Base-by-base conservation (phyloP, 2,888 invertebrate genomes). In the Harmothoe impar region DNA sequence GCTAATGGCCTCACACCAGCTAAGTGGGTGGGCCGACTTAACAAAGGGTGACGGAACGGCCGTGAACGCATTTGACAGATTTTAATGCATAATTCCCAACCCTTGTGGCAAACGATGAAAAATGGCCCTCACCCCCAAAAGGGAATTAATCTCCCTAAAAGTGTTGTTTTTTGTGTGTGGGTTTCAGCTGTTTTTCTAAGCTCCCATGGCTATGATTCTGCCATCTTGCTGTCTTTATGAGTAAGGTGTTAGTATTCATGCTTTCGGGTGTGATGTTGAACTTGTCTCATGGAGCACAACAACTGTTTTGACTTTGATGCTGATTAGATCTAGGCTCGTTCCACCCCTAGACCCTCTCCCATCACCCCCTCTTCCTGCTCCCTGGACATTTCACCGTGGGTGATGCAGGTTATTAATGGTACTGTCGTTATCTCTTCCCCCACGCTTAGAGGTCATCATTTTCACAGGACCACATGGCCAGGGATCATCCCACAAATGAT, bases 21-120 rank as follows among this genome's bases (percentile, higher is more conserved):
- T 51, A 84, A 84, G 84, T 84, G 84, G 84, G 84, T 84, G 84
- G 84, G 84, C 84, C 51, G 72, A 51, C 84, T n/a, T 51, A 84
- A 84, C 84, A 84, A 84, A 84, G 84, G 25, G 84, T 84, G 84
- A 84, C 84, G 35, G 51, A 33, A 84, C 84, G 84, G 43, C 84
- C 43, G 43, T 51, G 84, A 84, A 84, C 33, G 15, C 23, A 84
- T 33, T 33, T 23, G 51, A 51, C 84, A 84, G 51, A 33, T 84
- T 84, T 84, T 72, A 72, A 72, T 72, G 72, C 72, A 72, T 72
- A 72, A 72, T 72, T 72, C 72, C 31, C 72, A 25, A 3, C 20
- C 72, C 72, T 25, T n/a, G 72, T 29, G 29, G 25, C 29, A 72
- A 72, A 72, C 72, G 25, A 72, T 25, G 72, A 72, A 3, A 72